Percentiles rank a stretch among this genome's conserved stretches.
Evolutionary conservation across 2,113 vertebrate species (phyloP).

Genomic region (Ctenomys sociabilis): DNA sequence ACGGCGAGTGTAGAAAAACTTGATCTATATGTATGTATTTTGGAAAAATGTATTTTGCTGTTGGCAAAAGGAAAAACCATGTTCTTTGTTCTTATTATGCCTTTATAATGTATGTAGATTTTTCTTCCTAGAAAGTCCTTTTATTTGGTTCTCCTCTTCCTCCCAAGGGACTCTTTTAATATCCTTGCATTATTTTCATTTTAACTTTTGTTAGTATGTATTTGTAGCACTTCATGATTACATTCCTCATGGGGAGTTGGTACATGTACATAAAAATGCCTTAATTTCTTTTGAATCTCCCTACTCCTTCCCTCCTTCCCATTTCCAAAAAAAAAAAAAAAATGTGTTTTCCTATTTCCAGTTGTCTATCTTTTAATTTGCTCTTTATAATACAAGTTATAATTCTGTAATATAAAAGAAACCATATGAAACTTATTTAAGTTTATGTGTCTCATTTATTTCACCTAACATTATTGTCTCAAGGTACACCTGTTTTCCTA

Average conservation of each 20-base stretch:
- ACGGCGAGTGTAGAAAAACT: neutral
- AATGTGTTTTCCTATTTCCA: neutral
- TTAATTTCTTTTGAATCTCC: neutral
- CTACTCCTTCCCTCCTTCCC: neutral
- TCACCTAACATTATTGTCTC: neutral
- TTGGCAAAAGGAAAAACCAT: neutral
- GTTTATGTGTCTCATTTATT: neutral
- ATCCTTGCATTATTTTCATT: neutral
- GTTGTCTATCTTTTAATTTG: neutral
- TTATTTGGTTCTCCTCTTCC: neutral
- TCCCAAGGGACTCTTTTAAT: neutral
- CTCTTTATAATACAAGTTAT: neutral
- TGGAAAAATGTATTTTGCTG: neutral
- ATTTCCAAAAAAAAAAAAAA: neutral
- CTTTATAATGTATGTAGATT: constrained; percentile 4
- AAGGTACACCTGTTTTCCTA: neutral
- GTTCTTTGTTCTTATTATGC: neutral
- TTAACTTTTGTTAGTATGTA: neutral
- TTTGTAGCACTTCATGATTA: neutral
- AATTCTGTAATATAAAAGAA: neutral
- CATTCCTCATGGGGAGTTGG: neutral
- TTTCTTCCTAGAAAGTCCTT: neutral
- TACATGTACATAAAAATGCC: neutral
- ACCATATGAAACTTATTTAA: neutral
- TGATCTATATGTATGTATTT: constrained; percentile 16